Percentiles rank a stretch among this genome's conserved stretches.
Conservation (phyloP, 1,140 invertebrate genomes). For the Monomorium pharaonis region DNA sequence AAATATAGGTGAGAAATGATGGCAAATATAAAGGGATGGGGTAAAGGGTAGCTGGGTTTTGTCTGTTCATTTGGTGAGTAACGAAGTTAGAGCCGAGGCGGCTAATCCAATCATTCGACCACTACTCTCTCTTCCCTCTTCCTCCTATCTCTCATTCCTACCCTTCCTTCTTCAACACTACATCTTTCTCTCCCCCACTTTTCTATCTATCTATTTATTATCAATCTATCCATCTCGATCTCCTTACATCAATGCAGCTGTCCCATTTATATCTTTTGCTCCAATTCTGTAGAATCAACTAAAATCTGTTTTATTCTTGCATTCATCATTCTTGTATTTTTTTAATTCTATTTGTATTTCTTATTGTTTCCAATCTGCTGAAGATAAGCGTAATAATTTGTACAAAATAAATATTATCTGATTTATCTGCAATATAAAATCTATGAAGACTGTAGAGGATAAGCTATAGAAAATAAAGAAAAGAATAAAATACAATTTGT, state of each 20-base stretch:
- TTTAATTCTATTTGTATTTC: neutral
- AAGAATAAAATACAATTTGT: neutral
- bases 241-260: neutral
- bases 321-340: neutral
- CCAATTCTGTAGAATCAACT: neutral
- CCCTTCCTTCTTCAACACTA: neutral
- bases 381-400: neutral
- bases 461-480: neutral
- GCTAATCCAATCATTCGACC: conserved; percentile 75
- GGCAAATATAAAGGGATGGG: conserved; percentile 20
- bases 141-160: neutral
- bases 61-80: conserved; percentile 72
- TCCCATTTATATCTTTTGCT: conserved; percentile 13
- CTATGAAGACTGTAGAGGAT: neutral
- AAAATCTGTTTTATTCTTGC: conserved; percentile 12
- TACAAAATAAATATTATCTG: neutral
- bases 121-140: neutral
- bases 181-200: neutral
- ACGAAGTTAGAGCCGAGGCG: conserved; percentile 73
- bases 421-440: conserved; percentile 5
- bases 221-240: conserved; percentile 37
- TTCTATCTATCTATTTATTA: conserved; percentile 29
- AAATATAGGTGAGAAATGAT: conserved; percentile 22
- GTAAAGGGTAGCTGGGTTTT: conserved; percentile 61
- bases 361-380: neutral